A percentile compares a stretch with the other conserved stretches of the same genome.
These are phyloP conservation scores for Thamnophis sirtalis DNA, from an alignment of 2,113 vertebrate genomes.

Conservation along the genomic window DNA sequence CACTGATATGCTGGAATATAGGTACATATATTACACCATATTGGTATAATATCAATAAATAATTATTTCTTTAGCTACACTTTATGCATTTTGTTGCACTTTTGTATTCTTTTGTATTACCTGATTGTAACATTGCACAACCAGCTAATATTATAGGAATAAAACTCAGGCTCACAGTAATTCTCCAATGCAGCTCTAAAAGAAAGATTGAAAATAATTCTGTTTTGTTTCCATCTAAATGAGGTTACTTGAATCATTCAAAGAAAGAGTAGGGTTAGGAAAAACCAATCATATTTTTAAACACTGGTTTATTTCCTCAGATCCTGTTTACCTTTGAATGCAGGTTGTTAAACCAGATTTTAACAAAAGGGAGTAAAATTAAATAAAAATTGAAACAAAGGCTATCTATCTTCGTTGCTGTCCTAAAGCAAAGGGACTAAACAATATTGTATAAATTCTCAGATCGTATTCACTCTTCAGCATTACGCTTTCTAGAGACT, in stretches of 20 bases:
- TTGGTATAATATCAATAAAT: background rate
- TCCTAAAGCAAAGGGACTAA: background rate
- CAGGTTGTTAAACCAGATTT: background rate
- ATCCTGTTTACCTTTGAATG: background rate
- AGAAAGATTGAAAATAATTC: background rate
- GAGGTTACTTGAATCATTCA: background rate
- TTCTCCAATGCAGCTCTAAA: background rate
- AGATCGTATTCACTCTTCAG: background rate
- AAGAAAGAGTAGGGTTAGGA: background rate
- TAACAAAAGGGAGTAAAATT: background rate
- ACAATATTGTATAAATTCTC: background rate
- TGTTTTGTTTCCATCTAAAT: background rate
- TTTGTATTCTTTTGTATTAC: background rate
- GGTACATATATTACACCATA: background rate
- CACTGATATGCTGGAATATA: background rate
- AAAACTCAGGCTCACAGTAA: background rate
- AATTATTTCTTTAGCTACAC: conserved; percentile 13
- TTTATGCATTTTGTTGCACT: conserved; percentile 25
- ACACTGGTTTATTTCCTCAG: background rate
- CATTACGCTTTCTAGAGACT: fast-evolving
- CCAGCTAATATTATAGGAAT: too few relatives aligned
- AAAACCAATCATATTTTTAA: background rate
- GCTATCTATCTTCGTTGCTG: background rate
- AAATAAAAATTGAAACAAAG: background rate
- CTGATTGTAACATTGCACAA: background rate